Evolutionary conservation across 2,797 vertebrate genomes (phyloP).

Genomic region (Manis crassicaudata): DNA sequence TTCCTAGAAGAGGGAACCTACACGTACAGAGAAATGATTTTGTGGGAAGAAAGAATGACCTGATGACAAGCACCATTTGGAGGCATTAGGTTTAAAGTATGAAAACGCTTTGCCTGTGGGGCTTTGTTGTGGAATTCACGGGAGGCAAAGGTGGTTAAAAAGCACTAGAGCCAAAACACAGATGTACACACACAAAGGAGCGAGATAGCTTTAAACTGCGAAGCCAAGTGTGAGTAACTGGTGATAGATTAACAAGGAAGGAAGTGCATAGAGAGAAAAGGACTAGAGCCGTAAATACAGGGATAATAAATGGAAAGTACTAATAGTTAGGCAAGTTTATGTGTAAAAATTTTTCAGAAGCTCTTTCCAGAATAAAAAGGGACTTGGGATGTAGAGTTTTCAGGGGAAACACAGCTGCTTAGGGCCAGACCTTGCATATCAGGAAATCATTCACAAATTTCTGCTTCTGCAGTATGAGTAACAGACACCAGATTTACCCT

Average conservation of each 20-base stretch:
- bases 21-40: constrained; percentile 69
- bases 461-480: not conserved
- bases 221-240: constrained; percentile 62
- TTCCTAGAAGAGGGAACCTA: constrained; percentile 62
- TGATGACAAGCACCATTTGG: constrained; percentile 67
- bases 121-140: constrained; percentile 50
- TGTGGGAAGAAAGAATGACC: constrained; percentile 62
- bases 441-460: constrained; percentile 41
- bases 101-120: constrained; percentile 65
- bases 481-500: not conserved
- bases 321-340: constrained; percentile 5
- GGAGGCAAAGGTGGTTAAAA: constrained; percentile 60
- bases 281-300: constrained; percentile 15
- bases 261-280: constrained; percentile 15
- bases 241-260: constrained; percentile 57
- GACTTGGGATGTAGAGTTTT: not conserved
- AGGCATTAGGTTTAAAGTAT: constrained; percentile 66
- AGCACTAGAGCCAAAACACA: constrained; percentile 67
- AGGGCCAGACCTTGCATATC: not conserved
- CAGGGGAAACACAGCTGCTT: constrained; percentile 17
- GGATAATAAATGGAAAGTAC: constrained; percentile 40
- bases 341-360: constrained; percentile 24
- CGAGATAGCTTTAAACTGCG: constrained; percentile 45
- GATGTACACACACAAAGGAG: constrained; percentile 58
- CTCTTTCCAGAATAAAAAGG: constrained; percentile 16